Evolutionary conservation across 2,797 vertebrate species (phyloP).

Genomic region (Muscicapa striata): DNA sequence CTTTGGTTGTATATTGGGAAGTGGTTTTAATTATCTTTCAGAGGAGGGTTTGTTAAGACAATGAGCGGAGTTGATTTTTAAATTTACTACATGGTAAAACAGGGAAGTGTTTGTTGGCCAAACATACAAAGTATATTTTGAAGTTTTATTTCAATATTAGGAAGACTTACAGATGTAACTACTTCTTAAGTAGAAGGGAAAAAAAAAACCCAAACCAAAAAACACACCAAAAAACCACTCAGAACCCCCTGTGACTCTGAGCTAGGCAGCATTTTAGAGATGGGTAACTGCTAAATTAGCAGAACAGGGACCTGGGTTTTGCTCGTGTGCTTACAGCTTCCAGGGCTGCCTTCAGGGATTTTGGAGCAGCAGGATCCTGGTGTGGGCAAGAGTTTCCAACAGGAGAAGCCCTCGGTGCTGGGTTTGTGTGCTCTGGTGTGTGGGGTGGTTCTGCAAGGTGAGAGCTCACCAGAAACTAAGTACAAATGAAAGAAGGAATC

Average conservation of each 20-base stretch:
- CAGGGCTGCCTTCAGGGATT: slow-evolving; percentile 13
- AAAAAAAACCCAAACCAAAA: not conserved
- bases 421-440: not conserved
- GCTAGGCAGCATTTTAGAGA: slow-evolving; percentile 1
- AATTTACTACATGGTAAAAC: slow-evolving; percentile 55
- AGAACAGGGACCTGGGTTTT: not conserved
- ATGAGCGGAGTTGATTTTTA: slow-evolving; percentile 56
- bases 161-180: slow-evolving; percentile 42
- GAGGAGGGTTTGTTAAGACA: slow-evolving; percentile 62
- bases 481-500: not conserved
- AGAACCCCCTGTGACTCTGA: not conserved
- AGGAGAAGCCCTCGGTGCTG: fast-evolving
- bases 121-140: slow-evolving; percentile 39
- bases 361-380: too few relatives aligned
- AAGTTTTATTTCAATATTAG: slow-evolving; percentile 49
- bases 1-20: slow-evolving; percentile 81
- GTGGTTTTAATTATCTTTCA: slow-evolving; percentile 79
- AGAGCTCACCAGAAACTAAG: not conserved
- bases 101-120: slow-evolving; percentile 41
- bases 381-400: not conserved
- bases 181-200: not conserved
- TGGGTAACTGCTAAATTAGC: not conserved
- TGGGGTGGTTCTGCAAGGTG: not conserved
- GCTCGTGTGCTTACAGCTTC: not conserved
- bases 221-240: not conserved